phyloP scores from a whole-genome alignment of 2,797 vertebrate species.

The Cottoperca gobio region DNA sequence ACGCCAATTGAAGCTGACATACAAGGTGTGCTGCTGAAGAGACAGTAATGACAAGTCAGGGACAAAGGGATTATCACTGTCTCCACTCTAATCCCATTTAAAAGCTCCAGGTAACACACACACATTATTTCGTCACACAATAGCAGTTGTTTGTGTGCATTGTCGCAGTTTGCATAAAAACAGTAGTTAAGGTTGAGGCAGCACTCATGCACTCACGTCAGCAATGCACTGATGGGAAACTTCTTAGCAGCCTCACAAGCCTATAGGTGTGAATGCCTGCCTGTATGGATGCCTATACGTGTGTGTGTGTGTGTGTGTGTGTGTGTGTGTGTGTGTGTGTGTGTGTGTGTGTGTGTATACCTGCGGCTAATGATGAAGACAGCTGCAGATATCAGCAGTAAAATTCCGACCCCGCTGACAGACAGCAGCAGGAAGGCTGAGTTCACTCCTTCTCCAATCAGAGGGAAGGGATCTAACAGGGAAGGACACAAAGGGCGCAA shows the following conservation, averaged over 20 bases:
- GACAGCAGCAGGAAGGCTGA: conserved; percentile 96
- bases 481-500: conserved; percentile 25
- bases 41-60: conserved; percentile 82
- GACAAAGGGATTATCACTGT: conserved; percentile 85
- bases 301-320: neutral
- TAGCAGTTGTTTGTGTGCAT: conserved; percentile 43
- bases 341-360: conserved; percentile 77
- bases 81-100: conserved; percentile 80
- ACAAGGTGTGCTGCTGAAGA: conserved; percentile 63
- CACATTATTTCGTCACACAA: conserved; percentile 62
- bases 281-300: conserved; percentile 26
- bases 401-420: conserved; percentile 93
- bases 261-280: conserved; percentile 28
- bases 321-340: conserved; percentile 30
- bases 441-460: conserved; percentile 96
- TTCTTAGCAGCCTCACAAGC: conserved; percentile 17
- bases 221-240: conserved; percentile 46
- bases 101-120: conserved; percentile 78
- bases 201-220: conserved; percentile 24
- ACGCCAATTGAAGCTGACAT: conserved; percentile 65
- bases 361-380: conserved; percentile 98
- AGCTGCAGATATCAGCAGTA: conserved; percentile 95
- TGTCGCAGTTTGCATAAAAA: conserved; percentile 39
- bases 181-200: conserved; percentile 32
- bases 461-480: conserved; percentile 92